Conservation (phyloP, 2,797 vertebrate species). For the Eulemur mongoz region DNA sequence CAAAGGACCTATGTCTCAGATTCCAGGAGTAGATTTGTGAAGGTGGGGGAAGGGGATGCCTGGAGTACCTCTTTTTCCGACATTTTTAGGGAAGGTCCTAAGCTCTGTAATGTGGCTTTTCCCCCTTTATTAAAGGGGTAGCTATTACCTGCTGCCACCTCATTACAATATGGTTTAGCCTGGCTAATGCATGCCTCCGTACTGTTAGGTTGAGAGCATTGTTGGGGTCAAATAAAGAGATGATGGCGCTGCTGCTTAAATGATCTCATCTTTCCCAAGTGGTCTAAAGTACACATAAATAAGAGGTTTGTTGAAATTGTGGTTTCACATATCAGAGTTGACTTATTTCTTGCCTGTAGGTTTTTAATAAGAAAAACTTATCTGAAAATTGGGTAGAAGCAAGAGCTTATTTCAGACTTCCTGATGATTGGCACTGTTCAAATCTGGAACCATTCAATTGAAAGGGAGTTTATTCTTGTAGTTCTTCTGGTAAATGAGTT, state of each 20-base stretch:
- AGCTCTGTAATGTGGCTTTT: background rate
- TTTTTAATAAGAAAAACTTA: constrained; percentile 42
- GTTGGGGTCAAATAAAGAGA: constrained; percentile 66
- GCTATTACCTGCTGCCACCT: background rate
- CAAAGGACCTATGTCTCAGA: constrained; percentile 79
- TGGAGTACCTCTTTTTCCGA: constrained; percentile 43
- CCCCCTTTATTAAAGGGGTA: background rate
- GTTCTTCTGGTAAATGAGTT: background rate
- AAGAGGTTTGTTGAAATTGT: constrained; percentile 54
- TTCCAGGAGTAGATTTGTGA: constrained; percentile 74
- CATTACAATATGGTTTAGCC: background rate
- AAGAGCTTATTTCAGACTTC: background rate
- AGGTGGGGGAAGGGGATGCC: constrained; percentile 77
- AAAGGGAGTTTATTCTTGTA: background rate
- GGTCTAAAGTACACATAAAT: constrained; percentile 68
- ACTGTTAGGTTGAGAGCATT: constrained; percentile 43
- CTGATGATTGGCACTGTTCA: background rate
- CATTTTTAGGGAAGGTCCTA: constrained; percentile 51
- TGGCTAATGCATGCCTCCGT: background rate
- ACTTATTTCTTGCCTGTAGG: constrained; percentile 34
- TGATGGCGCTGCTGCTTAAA: constrained; percentile 66
- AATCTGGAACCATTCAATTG: background rate
- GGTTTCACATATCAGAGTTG: constrained; percentile 30
- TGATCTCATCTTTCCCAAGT: constrained; percentile 79
- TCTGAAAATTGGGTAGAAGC: background rate